Percentiles rank a stretch among this genome's conserved stretches.
Conservation (phyloP, 2,888 invertebrate genomes). For the Stegophylla sp. region DNA sequence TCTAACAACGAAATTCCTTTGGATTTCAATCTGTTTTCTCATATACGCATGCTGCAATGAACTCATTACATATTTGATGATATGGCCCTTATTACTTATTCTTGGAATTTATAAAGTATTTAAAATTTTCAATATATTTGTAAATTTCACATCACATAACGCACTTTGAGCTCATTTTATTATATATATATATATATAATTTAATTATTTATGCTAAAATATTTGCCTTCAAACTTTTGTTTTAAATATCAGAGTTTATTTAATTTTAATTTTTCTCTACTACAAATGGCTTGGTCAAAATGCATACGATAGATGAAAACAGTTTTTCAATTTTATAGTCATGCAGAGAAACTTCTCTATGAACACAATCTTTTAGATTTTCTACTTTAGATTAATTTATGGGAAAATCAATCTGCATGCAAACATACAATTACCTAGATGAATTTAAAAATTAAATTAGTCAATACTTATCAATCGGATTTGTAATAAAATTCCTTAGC, state of each 20-base stretch:
- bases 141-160: background rate
- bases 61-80: too few relatives aligned
- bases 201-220: constrained; percentile 9
- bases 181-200: too few relatives aligned
- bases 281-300: background rate
- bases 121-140: background rate
- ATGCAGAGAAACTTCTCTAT: background rate
- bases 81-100: background rate
- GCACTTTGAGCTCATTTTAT: background rate
- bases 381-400: background rate
- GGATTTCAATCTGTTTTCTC: too few relatives aligned
- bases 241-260: background rate
- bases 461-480: too few relatives aligned
- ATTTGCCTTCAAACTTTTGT: background rate
- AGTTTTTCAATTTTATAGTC: background rate
- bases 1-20: too few relatives aligned
- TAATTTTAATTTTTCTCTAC: background rate
- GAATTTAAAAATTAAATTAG: too few relatives aligned
- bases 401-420: background rate
- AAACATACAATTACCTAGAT: too few relatives aligned
- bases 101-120: constrained; percentile 3
- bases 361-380: background rate
- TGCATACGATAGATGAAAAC: background rate
- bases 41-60: too few relatives aligned
- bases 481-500: too few relatives aligned